Conservation (phyloP, 2,888 invertebrate genomes). For the Teleiodes luculella region DNA sequence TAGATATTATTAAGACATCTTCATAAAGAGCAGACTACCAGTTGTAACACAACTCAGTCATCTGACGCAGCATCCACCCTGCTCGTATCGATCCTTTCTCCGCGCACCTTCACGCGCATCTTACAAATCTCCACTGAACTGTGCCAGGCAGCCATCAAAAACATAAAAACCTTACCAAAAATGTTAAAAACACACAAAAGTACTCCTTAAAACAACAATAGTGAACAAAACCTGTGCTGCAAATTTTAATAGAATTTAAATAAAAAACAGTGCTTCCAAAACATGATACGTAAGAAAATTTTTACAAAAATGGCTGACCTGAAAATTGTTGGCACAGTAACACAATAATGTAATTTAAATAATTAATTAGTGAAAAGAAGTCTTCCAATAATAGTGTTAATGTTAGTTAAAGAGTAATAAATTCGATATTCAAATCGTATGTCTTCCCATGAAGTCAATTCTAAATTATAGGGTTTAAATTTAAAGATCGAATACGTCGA, state of each 20-base stretch:
- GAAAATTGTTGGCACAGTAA: constrained; percentile 30
- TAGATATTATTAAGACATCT: no score
- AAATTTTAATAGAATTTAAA: constrained; percentile 17
- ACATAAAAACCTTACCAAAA: constrained; percentile 48
- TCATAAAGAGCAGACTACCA: neutral
- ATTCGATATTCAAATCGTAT: constrained; percentile 29
- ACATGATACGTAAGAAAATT: constrained; percentile 29
- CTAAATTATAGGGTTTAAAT: constrained; percentile 18
- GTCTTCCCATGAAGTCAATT: constrained; percentile 41
- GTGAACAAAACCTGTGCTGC: constrained; percentile 27
- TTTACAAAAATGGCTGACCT: constrained; percentile 54
- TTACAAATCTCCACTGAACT: constrained; percentile 30
- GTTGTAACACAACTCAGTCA: neutral
- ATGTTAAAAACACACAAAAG: constrained; percentile 46
- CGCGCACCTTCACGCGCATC: constrained; percentile 58
- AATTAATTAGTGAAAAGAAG: constrained; percentile 62
- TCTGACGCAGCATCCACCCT: constrained; percentile 23
- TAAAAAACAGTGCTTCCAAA: constrained; percentile 21
- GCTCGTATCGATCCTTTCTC: constrained; percentile 53
- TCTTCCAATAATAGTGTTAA: constrained; percentile 63
- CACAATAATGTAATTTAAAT: constrained; percentile 43
- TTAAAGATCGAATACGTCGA: constrained; percentile 8
- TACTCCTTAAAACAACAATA: constrained; percentile 27
- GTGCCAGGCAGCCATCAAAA: constrained; percentile 54
- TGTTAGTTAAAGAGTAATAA: constrained; percentile 15